Conservation (phyloP, 2,113 vertebrate genomes). For the Lepidiolamprologus cunningtoni region DNA sequence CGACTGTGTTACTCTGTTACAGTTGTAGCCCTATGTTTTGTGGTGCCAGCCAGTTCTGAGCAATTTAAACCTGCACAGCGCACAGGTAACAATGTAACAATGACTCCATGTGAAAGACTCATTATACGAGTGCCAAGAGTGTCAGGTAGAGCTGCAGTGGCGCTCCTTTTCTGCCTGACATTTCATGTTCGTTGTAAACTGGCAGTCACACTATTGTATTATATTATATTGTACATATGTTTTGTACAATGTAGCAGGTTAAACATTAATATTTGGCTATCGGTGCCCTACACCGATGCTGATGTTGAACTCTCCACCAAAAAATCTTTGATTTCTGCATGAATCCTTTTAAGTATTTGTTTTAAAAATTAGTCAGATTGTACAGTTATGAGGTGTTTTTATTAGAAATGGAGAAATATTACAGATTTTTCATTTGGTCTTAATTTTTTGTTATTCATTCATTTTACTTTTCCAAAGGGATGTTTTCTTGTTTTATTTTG, state of each 20-base stretch:
- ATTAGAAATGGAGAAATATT: neutral
- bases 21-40: neutral
- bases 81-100: neutral
- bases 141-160: neutral
- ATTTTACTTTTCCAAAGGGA: neutral
- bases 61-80: neutral
- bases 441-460: neutral
- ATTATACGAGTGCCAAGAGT: neutral
- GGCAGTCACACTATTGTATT: accelerated
- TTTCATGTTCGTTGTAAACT: neutral
- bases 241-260: neutral
- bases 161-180: neutral
- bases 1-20: neutral
- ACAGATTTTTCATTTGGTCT: neutral
- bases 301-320: neutral
- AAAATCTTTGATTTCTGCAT: neutral
- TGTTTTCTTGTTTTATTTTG: neutral
- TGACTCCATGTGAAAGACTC: neutral
- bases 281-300: neutral
- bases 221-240: neutral
- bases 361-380: neutral
- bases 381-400: neutral
- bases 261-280: neutral
- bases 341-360: accelerated
- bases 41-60: neutral